Evolutionary conservation across 1,140 invertebrate species (phyloP).

Genomic region (Babylonia areolata): DNA sequence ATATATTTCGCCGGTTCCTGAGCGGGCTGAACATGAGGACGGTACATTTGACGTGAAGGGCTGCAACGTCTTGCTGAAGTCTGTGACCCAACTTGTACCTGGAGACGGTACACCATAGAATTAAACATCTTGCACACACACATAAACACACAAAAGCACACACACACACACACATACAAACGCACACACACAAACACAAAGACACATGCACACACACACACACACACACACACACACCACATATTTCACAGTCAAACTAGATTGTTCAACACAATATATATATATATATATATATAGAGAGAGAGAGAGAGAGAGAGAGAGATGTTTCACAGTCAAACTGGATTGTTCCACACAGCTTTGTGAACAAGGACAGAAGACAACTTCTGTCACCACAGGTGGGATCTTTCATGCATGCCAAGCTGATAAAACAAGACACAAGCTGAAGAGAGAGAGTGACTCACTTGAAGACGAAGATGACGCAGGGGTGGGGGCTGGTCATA

Average conservation of each 20-base stretch:
- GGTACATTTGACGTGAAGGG: background rate
- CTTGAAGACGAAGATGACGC: constrained; percentile 24
- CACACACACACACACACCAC: constrained; percentile 7
- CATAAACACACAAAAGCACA: background rate
- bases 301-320: no score
- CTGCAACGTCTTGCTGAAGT: constrained; percentile 7
- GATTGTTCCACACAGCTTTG: no score
- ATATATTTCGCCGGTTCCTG: background rate
- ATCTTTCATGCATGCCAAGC: no score
- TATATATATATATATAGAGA: no score
- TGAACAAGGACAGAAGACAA: no score
- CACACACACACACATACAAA: background rate
- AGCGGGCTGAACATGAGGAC: background rate
- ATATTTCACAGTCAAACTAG: no score
- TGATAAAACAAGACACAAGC: no score
- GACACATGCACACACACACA: background rate
- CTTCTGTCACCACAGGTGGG: no score
- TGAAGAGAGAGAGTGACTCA: constrained; percentile 2
- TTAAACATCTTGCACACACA: background rate
- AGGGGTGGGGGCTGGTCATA: constrained; percentile 14
- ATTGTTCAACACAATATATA: no score
- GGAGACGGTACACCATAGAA: background rate
- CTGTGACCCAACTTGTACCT: background rate
- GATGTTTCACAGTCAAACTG: no score
- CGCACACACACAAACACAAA: background rate